Percentiles rank a stretch among this genome's conserved stretches.
Evolutionary conservation across 2,888 invertebrate genomes (phyloP).

Genomic region (Cistogaster globosa): DNA sequence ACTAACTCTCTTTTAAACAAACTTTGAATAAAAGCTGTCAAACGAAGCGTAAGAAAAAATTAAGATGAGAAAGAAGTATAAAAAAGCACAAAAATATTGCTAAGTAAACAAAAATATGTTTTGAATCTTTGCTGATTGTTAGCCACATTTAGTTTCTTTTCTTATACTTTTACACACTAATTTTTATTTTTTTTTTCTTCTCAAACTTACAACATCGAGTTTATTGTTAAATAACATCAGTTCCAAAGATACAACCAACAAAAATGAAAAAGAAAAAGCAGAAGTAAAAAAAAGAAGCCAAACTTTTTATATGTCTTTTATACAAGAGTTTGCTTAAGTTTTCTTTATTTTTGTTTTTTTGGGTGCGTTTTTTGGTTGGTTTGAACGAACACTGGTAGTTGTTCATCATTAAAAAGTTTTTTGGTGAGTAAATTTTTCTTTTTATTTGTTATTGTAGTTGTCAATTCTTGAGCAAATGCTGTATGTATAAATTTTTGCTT

Average conservation of each 20-base stretch:
- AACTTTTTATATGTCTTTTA: conserved; percentile 70
- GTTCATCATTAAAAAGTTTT: conserved; percentile 72
- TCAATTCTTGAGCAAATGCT: conserved; percentile 46
- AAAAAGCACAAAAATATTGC: conserved; percentile 45
- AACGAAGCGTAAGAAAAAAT: neutral
- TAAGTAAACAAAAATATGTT: conserved; percentile 71
- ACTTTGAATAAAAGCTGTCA: conserved; percentile 32
- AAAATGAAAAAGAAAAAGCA: conserved; percentile 5
- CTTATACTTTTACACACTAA: conserved; percentile 7
- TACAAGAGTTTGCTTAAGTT: conserved; percentile 63
- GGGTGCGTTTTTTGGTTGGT: conserved; percentile 23
- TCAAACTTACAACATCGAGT: conserved; percentile 39
- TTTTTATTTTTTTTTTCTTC: conserved; percentile 5
- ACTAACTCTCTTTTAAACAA: conserved; percentile 8
- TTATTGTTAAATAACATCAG: conserved; percentile 70
- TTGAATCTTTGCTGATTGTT: conserved; percentile 69
- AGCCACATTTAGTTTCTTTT: conserved; percentile 62
- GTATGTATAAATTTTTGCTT: conserved; percentile 41
- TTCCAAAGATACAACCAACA: conserved; percentile 54
- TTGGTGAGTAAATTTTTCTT: conserved; percentile 68
- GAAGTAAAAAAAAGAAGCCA: neutral
- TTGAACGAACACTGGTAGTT: conserved; percentile 54
- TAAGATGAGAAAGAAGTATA: neutral
- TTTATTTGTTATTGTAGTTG: conserved; percentile 49
- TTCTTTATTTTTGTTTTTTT: conserved; percentile 21